Evolutionary conservation across 1,140 invertebrate genomes (phyloP), one percentile per base, ranked within the genome.

Genomic region (Lepidotrigona ventralis): DNA sequence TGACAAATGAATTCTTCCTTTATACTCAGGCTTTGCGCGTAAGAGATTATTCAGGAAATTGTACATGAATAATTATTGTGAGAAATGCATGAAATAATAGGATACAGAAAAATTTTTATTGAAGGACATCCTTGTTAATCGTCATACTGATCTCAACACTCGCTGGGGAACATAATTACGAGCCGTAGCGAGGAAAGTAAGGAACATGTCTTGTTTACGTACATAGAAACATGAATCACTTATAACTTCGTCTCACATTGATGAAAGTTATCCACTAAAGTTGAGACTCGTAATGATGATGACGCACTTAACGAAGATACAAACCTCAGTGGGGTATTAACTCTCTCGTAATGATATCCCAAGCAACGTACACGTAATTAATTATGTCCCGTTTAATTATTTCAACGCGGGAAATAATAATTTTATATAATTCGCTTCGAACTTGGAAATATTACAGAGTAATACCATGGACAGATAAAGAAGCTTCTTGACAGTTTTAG

Each of bases 241-340:
- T 54, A 33, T 39, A 81, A 75, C 79, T 75, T 74, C 0, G n/a
- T 60, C 29, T 23, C 60, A 17, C 5, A 3, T 21, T 54, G 33
- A 75, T 68, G 21, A 75, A 33, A 75, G 60, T 75, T 75, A 81
- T 56, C 26, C 53, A 14, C 17, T 54, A 12, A 75, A 68, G 26
- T 64, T 23, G 46, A 51, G 21, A 46, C 29, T 68, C 53, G 71
- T 56, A 46, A 68, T 64, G 63, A 64, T 19, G 70, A 75, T 68
- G 79, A 68, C 39, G 23, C 72, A 66, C 51, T 75, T 64, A 68
- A 68, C 60, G 33, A 26, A n/a, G 60, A 74, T 39, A 63, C 54
- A 75, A 81, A 75, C 56, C 29, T 66, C 60, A 2, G 29, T 21
- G 51, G 21, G 26, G 56, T 54, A 66, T 26, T 23, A 60, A 63